phyloP scores from a whole-genome alignment of 2,888 invertebrate species.

The Hypomecis atomaria region DNA sequence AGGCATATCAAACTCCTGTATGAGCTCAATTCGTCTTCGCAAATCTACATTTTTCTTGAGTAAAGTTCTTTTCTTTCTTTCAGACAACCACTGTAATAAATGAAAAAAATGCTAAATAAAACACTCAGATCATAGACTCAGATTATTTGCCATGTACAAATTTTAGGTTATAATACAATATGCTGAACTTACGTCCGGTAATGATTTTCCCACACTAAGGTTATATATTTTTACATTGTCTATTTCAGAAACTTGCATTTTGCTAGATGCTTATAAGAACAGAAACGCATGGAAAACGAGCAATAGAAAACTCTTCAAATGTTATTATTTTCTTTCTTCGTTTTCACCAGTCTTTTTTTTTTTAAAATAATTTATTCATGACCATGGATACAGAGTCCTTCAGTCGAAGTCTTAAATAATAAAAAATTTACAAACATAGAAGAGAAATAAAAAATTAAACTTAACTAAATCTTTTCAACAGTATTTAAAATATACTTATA shows the following conservation, averaged over 20 bases:
- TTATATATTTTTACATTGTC: conserved; percentile 99
- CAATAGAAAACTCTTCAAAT: neutral
- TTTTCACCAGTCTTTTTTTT: no score
- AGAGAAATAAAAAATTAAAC: no score
- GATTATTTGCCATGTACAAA: no score
- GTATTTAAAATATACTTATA: no score
- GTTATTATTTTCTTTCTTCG: no score
- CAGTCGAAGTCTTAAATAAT: no score
- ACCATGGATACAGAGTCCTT: no score
- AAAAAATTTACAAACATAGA: no score
- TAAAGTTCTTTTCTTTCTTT: conserved; percentile 91
- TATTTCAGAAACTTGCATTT: conserved; percentile 96
- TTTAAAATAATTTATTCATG: no score
- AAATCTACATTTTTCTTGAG: conserved; percentile 96
- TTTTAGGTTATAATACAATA: conserved; percentile 22
- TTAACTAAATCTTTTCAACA: no score
- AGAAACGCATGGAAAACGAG: neutral
- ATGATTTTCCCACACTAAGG: conserved; percentile 97
- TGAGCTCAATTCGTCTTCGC: conserved; percentile 95
- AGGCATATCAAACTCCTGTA: conserved; percentile 99
- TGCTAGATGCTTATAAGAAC: conserved; percentile 8
- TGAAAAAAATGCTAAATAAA: neutral
- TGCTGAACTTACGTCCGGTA: conserved; percentile 93
- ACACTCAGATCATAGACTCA: no score
- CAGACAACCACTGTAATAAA: conserved; percentile 91